These are phyloP conservation scores for Zhengitettix transpicula DNA, from an alignment of 2,888 invertebrate species.

Conservation along the genomic window DNA sequence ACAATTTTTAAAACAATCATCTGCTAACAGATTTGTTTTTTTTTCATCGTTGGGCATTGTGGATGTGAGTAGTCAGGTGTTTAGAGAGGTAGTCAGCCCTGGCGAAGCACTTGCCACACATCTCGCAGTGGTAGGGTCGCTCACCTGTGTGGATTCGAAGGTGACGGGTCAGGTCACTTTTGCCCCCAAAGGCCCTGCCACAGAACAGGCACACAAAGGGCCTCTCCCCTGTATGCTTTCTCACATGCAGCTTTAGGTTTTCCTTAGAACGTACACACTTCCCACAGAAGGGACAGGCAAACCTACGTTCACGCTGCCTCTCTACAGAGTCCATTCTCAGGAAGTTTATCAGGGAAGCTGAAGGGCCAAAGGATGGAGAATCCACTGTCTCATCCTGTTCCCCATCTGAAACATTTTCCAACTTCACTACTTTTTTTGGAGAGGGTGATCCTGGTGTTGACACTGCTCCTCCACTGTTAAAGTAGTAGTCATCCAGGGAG, in stretches of 20 bases:
- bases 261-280: constrained; percentile 80
- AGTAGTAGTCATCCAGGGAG: constrained; percentile 14
- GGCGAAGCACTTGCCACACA: constrained; percentile 83
- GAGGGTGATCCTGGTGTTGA: not conserved
- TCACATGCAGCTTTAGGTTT: constrained; percentile 71
- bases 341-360: constrained; percentile 44
- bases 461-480: constrained; percentile 22
- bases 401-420: constrained; percentile 28
- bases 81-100: constrained; percentile 80
- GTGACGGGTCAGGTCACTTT: constrained; percentile 73
- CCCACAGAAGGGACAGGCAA: constrained; percentile 78
- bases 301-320: constrained; percentile 53
- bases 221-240: constrained; percentile 74
- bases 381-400: constrained; percentile 61
- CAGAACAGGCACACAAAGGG: constrained; percentile 86
- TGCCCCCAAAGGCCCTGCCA: constrained; percentile 74
- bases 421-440: constrained; percentile 8
- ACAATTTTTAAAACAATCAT: no score
- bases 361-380: constrained; percentile 33
- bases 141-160: constrained; percentile 79
- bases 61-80: constrained; percentile 80
- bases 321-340: constrained; percentile 37
- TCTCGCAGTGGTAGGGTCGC: constrained; percentile 79
- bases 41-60: constrained; percentile 22
- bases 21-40: not conserved